These are phyloP conservation scores for Rhopalosiphum maidis DNA, from an alignment of 1,140 invertebrate genomes.

Conservation along the genomic window DNA sequence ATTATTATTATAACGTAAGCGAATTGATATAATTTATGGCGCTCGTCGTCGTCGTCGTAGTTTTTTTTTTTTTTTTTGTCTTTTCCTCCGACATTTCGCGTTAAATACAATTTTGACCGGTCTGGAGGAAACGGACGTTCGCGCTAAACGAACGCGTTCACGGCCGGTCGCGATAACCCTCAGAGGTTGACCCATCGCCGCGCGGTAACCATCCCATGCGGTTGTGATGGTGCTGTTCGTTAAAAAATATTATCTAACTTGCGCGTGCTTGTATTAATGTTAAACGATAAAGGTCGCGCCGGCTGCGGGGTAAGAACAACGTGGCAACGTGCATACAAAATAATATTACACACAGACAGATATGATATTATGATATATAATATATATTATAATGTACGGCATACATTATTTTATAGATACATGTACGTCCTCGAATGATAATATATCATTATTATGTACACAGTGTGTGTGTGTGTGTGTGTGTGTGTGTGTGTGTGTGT, in stretches of 20 bases:
- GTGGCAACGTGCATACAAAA: not conserved
- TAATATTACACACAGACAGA: not conserved
- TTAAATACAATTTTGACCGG: not conserved
- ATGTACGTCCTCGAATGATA: not conserved
- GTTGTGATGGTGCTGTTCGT: not conserved
- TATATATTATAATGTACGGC: too few relatives aligned
- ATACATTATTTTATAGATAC: not conserved
- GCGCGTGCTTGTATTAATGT: not conserved
- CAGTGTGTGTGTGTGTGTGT: not conserved
- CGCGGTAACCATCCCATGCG: not conserved
- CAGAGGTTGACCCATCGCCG: not conserved
- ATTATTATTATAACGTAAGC: not conserved
- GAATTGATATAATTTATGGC: not conserved
- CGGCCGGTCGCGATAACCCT: conserved; percentile 29
- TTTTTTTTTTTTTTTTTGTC: not conserved
- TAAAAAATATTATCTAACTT: conserved; percentile 37
- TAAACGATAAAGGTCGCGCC: conserved; percentile 25
- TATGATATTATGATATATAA: not conserved
- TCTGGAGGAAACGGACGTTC: not conserved
- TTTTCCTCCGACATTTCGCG: not conserved
- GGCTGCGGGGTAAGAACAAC: not conserved
- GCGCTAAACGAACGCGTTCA: not conserved
- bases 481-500: too few relatives aligned
- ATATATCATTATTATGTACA: conserved; percentile 7
- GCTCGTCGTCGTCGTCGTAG: too few relatives aligned